These are phyloP conservation scores for Brachionus calyciflorus DNA, from an alignment of 1,140 invertebrate genomes.

Conservation along the genomic window DNA sequence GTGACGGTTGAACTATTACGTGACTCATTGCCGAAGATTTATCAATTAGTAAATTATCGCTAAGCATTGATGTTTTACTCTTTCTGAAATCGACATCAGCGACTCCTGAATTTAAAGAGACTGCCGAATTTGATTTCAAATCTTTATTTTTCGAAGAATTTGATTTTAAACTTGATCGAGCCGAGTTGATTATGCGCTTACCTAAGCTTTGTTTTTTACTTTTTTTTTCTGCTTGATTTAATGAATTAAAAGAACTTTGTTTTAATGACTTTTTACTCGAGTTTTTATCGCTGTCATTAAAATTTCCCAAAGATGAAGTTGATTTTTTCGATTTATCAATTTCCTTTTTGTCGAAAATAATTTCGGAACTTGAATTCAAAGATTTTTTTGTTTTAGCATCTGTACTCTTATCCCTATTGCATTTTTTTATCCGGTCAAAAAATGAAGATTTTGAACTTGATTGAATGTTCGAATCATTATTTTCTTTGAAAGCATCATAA, in stretches of 20 bases:
- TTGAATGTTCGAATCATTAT: neutral
- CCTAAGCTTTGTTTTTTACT: conserved; percentile 32
- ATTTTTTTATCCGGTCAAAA: conserved; percentile 3
- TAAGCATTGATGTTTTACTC: neutral
- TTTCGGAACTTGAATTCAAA: neutral
- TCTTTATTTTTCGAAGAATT: neutral
- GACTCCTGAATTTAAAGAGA: neutral
- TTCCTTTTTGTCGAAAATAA: neutral
- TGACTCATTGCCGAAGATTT: neutral
- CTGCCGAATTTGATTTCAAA: neutral
- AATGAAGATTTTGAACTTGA: conserved; percentile 4
- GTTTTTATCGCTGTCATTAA: neutral
- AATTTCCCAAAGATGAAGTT: conserved; percentile 22
- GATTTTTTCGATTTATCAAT: neutral
- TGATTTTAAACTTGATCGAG: conserved; percentile 38
- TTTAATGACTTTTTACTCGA: neutral
- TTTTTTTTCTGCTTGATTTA: conserved; percentile 1
- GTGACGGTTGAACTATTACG: neutral
- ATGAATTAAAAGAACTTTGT: neutral
- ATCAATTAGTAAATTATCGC: neutral
- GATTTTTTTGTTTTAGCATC: neutral
- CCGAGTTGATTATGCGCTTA: conserved; percentile 19
- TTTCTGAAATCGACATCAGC: conserved; percentile 20
- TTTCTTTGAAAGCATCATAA: conserved; percentile 14
- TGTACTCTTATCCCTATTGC: neutral